A percentile compares a stretch with the other conserved stretches of the same genome.
These are phyloP conservation scores for Diadromus collaris DNA, from an alignment of 2,888 invertebrate species.

Conservation along the genomic window DNA sequence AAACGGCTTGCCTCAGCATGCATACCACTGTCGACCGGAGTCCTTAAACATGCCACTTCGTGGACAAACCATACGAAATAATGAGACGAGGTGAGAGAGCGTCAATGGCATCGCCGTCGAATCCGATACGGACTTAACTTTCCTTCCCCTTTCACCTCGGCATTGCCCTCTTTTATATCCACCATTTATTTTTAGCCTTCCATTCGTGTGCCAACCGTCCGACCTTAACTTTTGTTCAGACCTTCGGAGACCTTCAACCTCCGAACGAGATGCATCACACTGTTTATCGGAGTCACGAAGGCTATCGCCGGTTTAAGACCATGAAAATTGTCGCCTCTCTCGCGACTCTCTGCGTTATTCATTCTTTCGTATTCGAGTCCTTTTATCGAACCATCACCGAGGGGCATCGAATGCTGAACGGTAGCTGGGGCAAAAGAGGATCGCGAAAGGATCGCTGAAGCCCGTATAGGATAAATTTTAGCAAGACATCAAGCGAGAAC, in stretches of 20 bases:
- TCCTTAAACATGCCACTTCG: constrained; percentile 55
- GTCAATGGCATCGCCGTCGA: constrained; percentile 50
- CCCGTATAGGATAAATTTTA: constrained; percentile 2
- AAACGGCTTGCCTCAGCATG: constrained; percentile 12
- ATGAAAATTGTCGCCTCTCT: constrained; percentile 23
- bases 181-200: background rate
- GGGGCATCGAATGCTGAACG: background rate
- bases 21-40: background rate
- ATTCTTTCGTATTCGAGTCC: constrained; percentile 9
- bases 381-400: background rate
- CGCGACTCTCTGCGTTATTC: background rate
- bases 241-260: constrained; percentile 32
- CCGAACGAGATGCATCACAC: constrained; percentile 14
- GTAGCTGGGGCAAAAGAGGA: background rate
- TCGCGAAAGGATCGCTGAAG: background rate
- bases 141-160: constrained; percentile 52
- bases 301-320: constrained; percentile 30
- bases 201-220: constrained; percentile 14
- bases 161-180: constrained; percentile 7
- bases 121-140: constrained; percentile 48
- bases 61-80: constrained; percentile 60
- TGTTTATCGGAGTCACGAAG: constrained; percentile 47
- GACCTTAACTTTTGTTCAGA: constrained; percentile 41
- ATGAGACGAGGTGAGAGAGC: constrained; percentile 56
- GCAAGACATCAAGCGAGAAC: background rate